Percentiles rank a stretch among this genome's conserved stretches.
Conservation (phyloP, 2,888 invertebrate genomes). For the Epicampocera succincta region DNA sequence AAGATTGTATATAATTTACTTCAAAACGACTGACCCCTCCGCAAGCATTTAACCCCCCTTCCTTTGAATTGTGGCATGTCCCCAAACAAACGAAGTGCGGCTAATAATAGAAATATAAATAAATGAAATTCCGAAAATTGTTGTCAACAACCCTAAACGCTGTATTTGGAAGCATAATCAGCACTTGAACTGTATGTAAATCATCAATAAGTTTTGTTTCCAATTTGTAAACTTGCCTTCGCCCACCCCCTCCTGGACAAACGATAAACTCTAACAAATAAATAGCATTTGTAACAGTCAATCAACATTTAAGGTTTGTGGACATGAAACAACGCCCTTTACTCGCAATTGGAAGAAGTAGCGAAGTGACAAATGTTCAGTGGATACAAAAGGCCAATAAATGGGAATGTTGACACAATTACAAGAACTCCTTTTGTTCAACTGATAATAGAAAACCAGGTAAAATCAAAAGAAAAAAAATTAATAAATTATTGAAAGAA, state of each 20-base stretch:
- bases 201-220: too few species aligned
- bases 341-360: constrained; percentile 34
- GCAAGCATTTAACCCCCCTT: too few species aligned
- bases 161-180: constrained; percentile 10
- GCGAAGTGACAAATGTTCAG: constrained; percentile 48
- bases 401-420: too few species aligned
- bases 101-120: background rate
- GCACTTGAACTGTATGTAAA: constrained; percentile 27
- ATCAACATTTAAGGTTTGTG: constrained; percentile 32
- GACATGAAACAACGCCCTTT: constrained; percentile 50
- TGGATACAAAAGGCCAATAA: constrained; percentile 24
- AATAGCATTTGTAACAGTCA: constrained; percentile 55
- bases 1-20: too few species aligned
- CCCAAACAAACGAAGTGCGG: too few species aligned
- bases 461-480: too few species aligned
- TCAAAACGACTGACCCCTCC: too few species aligned
- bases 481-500: too few species aligned
- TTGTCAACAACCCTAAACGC: constrained; percentile 63
- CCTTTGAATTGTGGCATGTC: too few species aligned
- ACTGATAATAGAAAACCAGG: too few species aligned
- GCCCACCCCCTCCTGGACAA: background rate
- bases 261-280: constrained; percentile 39
- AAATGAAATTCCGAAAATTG: constrained; percentile 2
- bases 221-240: background rate
- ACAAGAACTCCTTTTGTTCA: too few species aligned